phyloP scores from a whole-genome alignment of 2,113 vertebrate genomes.

The Telmatochromis sp. region DNA sequence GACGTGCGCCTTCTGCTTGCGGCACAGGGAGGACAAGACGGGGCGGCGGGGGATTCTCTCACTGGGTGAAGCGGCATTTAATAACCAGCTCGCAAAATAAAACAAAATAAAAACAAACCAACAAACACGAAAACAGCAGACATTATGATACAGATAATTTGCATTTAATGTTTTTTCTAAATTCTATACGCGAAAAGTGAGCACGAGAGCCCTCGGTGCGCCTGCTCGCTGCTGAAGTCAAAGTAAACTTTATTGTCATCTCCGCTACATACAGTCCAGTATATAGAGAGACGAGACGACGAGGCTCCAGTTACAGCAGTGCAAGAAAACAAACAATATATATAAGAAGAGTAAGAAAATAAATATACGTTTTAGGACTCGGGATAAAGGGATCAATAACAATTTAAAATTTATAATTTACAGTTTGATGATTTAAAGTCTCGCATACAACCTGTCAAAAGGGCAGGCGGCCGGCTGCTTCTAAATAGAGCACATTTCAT shows the following conservation, averaged over 20 bases:
- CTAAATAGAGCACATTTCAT: accelerated
- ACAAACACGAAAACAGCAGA: background rate
- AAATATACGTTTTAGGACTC: no score
- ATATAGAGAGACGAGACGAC: no score
- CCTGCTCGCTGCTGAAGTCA: background rate
- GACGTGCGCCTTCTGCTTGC: background rate
- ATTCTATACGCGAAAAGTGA: background rate
- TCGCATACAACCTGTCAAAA: accelerated
- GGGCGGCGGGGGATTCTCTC: background rate
- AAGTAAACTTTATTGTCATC: background rate
- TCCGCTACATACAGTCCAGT: background rate
- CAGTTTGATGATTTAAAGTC: background rate
- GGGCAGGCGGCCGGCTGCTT: accelerated
- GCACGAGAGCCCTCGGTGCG: background rate
- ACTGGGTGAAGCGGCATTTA: accelerated
- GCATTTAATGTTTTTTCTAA: background rate
- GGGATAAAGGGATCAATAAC: no score
- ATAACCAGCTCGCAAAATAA: background rate
- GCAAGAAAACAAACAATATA: accelerated
- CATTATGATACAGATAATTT: background rate
- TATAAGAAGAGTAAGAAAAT: no score
- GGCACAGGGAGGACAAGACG: accelerated
- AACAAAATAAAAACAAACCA: background rate
- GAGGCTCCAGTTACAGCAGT: no score
- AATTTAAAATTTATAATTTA: background rate